These are phyloP conservation scores for Caenorhabditis sinica DNA, from an alignment of 2,888 invertebrate species.

Conservation along the genomic window DNA sequence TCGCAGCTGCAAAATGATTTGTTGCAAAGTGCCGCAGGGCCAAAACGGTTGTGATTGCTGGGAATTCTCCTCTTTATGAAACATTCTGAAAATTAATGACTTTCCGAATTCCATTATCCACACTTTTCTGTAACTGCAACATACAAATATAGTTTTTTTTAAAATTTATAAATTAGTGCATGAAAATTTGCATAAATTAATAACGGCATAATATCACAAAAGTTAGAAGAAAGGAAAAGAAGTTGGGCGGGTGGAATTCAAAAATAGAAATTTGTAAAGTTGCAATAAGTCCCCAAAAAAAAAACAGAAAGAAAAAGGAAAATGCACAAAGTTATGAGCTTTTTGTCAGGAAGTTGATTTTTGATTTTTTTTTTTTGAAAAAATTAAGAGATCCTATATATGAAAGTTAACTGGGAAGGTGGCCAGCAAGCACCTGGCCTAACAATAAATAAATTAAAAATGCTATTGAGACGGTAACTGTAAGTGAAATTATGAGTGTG, in stretches of 20 bases:
- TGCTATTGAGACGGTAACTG: not conserved
- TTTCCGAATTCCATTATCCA: too few species aligned
- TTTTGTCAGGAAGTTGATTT: slow-evolving; percentile 37
- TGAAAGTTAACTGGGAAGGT: not conserved
- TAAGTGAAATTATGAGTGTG: slow-evolving; percentile 23
- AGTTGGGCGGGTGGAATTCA: not conserved
- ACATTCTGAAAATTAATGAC: too few species aligned
- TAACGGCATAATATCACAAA: slow-evolving; percentile 54
- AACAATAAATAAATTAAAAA: slow-evolving; percentile 14
- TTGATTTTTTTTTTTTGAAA: not conserved
- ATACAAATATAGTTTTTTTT: too few species aligned
- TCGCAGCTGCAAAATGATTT: too few species aligned
- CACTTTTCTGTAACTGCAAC: too few species aligned
- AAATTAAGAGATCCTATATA: slow-evolving; percentile 8
- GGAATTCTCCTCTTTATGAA: too few species aligned
- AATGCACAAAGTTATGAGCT: slow-evolving; percentile 56
- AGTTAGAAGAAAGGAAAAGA: slow-evolving; percentile 32
- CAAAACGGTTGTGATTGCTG: too few species aligned
- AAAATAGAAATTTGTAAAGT: slow-evolving; percentile 22
- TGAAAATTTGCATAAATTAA: slow-evolving; percentile 47
- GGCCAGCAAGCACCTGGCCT: not conserved
- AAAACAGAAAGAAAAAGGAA: slow-evolving; percentile 14
- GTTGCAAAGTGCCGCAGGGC: too few species aligned
- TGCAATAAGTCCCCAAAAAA: not conserved
- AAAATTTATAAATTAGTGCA: slow-evolving; percentile 21